Evolutionary conservation across 2,797 vertebrate species (phyloP).

Genomic region (Sparidentex hasta): DNA sequence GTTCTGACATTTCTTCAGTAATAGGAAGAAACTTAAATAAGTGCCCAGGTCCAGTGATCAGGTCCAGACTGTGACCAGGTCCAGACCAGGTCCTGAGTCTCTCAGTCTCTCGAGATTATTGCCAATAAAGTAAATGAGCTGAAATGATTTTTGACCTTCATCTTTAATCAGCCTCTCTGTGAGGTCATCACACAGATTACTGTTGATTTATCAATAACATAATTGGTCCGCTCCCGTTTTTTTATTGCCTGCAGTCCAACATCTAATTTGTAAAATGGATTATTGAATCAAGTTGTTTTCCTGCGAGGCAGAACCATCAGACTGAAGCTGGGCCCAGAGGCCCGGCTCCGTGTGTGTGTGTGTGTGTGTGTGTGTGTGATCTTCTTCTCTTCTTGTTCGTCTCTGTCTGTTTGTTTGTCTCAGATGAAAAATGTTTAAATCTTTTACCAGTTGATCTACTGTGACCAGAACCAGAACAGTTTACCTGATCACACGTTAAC

Average conservation of each 20-base stretch:
- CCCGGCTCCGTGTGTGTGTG: too few relatives aligned
- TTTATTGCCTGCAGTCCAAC: constrained; percentile 80
- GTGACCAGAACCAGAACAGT: too few relatives aligned
- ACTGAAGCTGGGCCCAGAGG: constrained; percentile 3
- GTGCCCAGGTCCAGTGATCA: too few relatives aligned
- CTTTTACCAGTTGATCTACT: too few relatives aligned
- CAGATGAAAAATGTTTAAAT: too few relatives aligned
- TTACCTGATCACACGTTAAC: too few relatives aligned
- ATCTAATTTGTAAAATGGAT: constrained; percentile 82
- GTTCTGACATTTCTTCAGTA: too few relatives aligned
- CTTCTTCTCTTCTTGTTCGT: too few relatives aligned
- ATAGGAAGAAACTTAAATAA: too few relatives aligned
- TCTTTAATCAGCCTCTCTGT: constrained; percentile 91
- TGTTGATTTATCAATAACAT: constrained; percentile 97
- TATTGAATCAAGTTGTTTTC: constrained; percentile 73
- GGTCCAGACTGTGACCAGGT: neutral
- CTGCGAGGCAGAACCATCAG: constrained; percentile 55
- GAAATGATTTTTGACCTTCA: constrained; percentile 87
- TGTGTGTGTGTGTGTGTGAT: too few relatives aligned
- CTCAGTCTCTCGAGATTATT: constrained; percentile 76
- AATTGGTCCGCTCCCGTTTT: constrained; percentile 86
- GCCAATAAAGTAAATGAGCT: constrained; percentile 85
- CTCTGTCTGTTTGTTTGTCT: too few relatives aligned
- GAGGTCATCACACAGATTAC: constrained; percentile 94
- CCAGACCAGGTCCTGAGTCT: too few relatives aligned